phyloP scores from a whole-genome alignment of 92 coral and sea anemone genomes.

The Phenganax stokvisi region DNA sequence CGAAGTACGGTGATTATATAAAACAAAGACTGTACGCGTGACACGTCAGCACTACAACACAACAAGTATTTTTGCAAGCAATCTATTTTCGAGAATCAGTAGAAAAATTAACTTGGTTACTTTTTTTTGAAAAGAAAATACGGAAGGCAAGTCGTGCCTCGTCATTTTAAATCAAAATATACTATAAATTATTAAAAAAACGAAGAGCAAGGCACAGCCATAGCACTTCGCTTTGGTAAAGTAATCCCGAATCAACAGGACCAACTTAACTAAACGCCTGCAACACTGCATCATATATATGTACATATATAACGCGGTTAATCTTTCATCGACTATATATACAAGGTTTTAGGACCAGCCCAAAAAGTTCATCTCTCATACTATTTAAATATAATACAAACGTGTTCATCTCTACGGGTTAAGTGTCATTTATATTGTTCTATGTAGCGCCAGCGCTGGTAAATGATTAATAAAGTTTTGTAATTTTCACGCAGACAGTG shows the following conservation, averaged over 20 bases:
- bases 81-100: slow-evolving; percentile 22
- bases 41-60: slow-evolving; percentile 27
- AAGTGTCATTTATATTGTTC: slow-evolving; percentile 13
- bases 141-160: slow-evolving; percentile 12
- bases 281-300: neutral
- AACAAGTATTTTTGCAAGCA: neutral
- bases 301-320: slow-evolving; percentile 1
- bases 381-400: slow-evolving; percentile 43
- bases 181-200: slow-evolving; percentile 35
- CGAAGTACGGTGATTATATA: slow-evolving; percentile 8
- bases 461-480: slow-evolving; percentile 29
- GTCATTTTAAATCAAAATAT: slow-evolving; percentile 37
- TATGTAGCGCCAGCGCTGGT: slow-evolving; percentile 75
- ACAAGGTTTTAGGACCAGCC: slow-evolving; percentile 42
- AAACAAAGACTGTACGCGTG: neutral
- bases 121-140: slow-evolving; percentile 26
- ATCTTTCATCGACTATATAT: neutral
- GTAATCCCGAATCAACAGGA: slow-evolving; percentile 43
- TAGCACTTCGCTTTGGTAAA: slow-evolving; percentile 6
- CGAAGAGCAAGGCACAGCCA: slow-evolving; percentile 19
- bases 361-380: slow-evolving; percentile 30
- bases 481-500: slow-evolving; percentile 58
- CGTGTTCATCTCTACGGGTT: slow-evolving; percentile 16
- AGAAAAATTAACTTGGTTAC: slow-evolving; percentile 31
- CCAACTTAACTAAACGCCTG: slow-evolving; percentile 12